Evolutionary conservation across 2,888 invertebrate genomes (phyloP), one percentile per base, ranked within the genome.

Genomic region (Pristionchus japonicus): DNA sequence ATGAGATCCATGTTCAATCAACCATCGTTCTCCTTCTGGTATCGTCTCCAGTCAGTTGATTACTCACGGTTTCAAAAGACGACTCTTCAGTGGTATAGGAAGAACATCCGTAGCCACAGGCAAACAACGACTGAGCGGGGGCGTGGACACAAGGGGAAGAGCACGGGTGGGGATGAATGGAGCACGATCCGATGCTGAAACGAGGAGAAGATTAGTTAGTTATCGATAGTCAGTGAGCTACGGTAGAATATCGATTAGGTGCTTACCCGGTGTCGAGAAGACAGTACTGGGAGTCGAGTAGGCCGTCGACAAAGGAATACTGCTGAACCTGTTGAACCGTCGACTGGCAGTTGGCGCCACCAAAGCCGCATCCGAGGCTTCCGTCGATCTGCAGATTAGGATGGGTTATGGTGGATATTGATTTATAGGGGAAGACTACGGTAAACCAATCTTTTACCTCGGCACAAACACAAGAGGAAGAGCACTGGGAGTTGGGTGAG

Each of bases 61-160:
- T 15, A 86, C 86, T 64, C 20, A 86, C 86, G 86, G 86, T 86
- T 86, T 86, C 86, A 49, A 34, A 86, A 86, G 67, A 86, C 40
- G 67, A 17, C 27, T 86, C 64, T 86, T 49, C 43, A 67, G 86
- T 70, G 86, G 37, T 23, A 86, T 34, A 67, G 47, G 86, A 86
- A 43, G 86, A 47, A 34, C 27, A 37, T 61, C 57, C 37, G 57
- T 34, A 34, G 37, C n/a, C 84, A 61, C 57, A 61, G 84, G 84
- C 82, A 82, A 82, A 82, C 31, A n/a, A 82, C 31, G 49, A 84
- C 57, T 37, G 84, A 20, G 57, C 31, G 84, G 61, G 15, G 83
- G 52, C 37, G 57, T 37, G 43, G 61, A 20, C 57, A 84, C 84
- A 84, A 84, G 84, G 84, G 84, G 61, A 61, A 84, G 84, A 84